These are phyloP conservation scores for Euplagia quadripunctaria DNA, from an alignment of 2,888 invertebrate species.

Conservation along the genomic window DNA sequence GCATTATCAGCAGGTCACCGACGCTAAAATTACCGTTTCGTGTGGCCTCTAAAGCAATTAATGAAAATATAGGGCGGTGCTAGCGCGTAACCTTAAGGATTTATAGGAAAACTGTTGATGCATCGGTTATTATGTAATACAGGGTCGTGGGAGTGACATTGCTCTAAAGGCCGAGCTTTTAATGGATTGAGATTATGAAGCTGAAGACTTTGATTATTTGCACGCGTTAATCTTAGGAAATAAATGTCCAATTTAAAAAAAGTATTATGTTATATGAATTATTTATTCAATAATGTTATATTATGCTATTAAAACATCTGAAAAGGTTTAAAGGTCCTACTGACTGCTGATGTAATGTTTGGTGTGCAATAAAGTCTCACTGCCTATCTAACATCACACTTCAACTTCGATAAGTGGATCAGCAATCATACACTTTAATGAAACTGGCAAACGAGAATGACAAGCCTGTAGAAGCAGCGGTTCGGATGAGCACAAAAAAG, in stretches of 20 bases:
- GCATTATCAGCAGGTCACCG: not conserved
- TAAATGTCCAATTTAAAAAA: not conserved
- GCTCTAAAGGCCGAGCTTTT: not conserved
- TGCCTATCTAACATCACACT: too few relatives aligned
- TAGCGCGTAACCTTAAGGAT: not conserved
- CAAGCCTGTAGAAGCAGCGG: too few relatives aligned
- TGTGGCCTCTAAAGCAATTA: not conserved
- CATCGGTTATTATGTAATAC: not conserved
- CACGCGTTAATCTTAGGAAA: too few relatives aligned
- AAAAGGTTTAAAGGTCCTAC: too few relatives aligned
- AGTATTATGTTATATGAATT: not conserved
- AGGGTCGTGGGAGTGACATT: constrained; percentile 1
- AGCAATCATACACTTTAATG: too few relatives aligned
- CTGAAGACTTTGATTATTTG: not conserved
- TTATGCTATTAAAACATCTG: too few relatives aligned
- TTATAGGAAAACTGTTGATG: not conserved
- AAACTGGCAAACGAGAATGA: too few relatives aligned
- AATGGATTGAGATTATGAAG: not conserved
- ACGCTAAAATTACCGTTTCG: not conserved
- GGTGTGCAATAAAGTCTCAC: too few relatives aligned
- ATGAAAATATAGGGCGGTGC: not conserved
- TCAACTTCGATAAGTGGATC: too few relatives aligned
- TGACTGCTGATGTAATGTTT: too few relatives aligned
- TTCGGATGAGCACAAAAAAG: too few relatives aligned
- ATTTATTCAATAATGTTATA: too few relatives aligned